Percentiles rank a stretch among this genome's conserved stretches.
phyloP scores from a whole-genome alignment of 2,113 vertebrate species.

The Beaufortia kweichowensis region DNA sequence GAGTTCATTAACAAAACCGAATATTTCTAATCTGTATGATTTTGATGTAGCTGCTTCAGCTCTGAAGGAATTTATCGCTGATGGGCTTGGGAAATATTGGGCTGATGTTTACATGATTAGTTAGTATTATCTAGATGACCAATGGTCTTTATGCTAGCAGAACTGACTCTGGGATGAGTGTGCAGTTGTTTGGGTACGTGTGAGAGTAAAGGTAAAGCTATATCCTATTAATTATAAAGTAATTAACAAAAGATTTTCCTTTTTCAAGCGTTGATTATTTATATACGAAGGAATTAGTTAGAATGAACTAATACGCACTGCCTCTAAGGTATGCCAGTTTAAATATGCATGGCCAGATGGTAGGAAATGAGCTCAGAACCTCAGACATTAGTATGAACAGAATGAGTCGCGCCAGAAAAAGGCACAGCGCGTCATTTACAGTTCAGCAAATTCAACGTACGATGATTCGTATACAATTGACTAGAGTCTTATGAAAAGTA shows the following conservation, averaged over 20 bases:
- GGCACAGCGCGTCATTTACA: background rate
- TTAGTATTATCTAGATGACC: constrained; percentile 14
- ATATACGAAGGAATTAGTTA: constrained; percentile 22
- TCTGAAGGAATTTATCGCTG: constrained; percentile 18
- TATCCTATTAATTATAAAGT: constrained; percentile 22
- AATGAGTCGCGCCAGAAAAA: constrained; percentile 18
- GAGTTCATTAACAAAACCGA: background rate
- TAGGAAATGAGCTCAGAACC: constrained; percentile 19
- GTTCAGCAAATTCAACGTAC: background rate
- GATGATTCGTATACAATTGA: background rate
- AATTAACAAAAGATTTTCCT: too few relatives aligned
- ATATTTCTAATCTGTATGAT: constrained; percentile 18
- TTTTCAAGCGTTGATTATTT: constrained; percentile 29
- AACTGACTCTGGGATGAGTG: background rate
- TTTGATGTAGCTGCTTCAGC: constrained; percentile 38
- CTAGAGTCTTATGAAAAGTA: constrained; percentile 21
- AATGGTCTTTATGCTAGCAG: background rate
- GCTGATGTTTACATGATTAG: constrained; percentile 41
- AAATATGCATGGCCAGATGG: constrained; percentile 29
- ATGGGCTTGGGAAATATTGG: constrained; percentile 30
- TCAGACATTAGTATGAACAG: constrained; percentile 6
- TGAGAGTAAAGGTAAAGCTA: constrained; percentile 8
- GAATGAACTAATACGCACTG: constrained; percentile 40
- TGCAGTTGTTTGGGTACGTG: background rate
- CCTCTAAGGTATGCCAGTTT: constrained; percentile 37